Base-by-base conservation (phyloP, 2,113 vertebrate genomes). In the Hyperopisus bebe region DNA sequence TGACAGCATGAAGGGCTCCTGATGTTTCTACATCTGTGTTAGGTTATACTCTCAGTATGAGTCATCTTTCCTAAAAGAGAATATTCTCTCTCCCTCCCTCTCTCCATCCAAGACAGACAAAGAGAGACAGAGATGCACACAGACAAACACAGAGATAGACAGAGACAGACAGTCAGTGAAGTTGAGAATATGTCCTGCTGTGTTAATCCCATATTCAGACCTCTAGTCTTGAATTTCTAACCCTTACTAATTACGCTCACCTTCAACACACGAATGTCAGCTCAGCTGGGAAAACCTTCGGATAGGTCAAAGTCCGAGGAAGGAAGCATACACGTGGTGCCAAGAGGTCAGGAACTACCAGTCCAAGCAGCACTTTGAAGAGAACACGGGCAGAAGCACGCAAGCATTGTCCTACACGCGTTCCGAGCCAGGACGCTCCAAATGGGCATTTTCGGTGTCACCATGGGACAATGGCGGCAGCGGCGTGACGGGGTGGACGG, bases 21-120 rank as follows among this genome's bases (percentile, higher is more conserved):
- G 94, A 92, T 94, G 91, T 94, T 95, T 94, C 91, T 93, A 91
- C 96, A 96, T 95, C 94, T 96, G 95, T 94, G 96, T 96, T 94
- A 92, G 92, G 94, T 96, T 96, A 94, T 90, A 89, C 92, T 89
- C 92, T 93, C 94, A 93, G 91, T 93, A 94, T 93, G 91, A 94
- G 94, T 92, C 93, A 94, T 93, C 90, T 92, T 85, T 66, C 31
- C 94, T 92, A 39, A 48, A 15, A 86, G 19, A 31, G 44, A 53
- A 17, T 24, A 46, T n/a, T 47, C 42, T 84, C 80, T 19, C 35
- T 47, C 77, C 13, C 48, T 47, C n/a, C 24, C 48, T 51, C 51
- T 5, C 5, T 55, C 53, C 53, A 55, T 21, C 51, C 51, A 17
- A 53, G 10, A 42, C 66, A 83, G 87, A 82, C 31, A 31, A 17